Evolutionary conservation across 1,140 invertebrate species (phyloP).

Genomic region (Caenorhabditis brenneri): DNA sequence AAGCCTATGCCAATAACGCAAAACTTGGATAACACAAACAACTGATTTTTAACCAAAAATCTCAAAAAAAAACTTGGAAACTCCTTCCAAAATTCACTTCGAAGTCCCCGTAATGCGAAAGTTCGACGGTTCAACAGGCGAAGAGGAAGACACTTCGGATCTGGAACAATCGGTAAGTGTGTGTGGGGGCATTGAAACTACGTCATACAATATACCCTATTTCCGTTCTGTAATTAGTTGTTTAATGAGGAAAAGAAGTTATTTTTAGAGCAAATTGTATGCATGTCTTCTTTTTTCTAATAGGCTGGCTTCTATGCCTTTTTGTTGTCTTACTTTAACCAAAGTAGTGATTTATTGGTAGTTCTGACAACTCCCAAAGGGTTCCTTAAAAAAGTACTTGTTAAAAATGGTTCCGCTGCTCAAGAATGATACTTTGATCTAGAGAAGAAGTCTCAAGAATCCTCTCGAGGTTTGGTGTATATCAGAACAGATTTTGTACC

Average conservation of each 20-base stretch:
- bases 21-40: neutral
- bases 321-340: too few species aligned
- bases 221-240: neutral
- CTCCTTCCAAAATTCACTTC: neutral
- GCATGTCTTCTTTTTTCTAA: neutral
- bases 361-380: too few species aligned
- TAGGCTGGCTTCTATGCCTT: too few species aligned
- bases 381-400: too few species aligned
- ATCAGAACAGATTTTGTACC: too few species aligned
- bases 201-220: neutral
- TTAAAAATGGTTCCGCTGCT: too few species aligned
- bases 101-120: slow-evolving; percentile 12
- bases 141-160: neutral
- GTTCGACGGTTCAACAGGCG: neutral
- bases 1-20: neutral
- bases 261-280: neutral
- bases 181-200: too few species aligned
- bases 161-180: slow-evolving; percentile 16
- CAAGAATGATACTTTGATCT: too few species aligned
- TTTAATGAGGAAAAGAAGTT: neutral
- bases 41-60: neutral
- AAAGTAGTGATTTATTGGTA: too few species aligned
- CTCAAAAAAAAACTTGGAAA: neutral
- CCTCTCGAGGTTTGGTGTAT: too few species aligned
- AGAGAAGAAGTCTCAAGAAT: too few species aligned